Conservation (phyloP, 92 coral and sea anemone species). For the Phymanthus crucifer region DNA sequence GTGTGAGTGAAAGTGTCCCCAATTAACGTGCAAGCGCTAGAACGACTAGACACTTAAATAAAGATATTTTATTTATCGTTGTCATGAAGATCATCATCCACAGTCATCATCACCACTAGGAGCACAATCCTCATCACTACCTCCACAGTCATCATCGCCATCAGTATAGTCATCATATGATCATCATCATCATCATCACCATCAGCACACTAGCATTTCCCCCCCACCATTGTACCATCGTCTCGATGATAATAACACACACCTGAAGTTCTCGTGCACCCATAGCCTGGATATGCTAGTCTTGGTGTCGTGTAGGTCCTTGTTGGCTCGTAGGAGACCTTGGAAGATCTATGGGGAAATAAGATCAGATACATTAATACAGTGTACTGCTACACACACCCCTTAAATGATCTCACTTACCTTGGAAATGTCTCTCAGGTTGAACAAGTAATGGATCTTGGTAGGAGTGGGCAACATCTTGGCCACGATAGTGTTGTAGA, state of each 20-base stretch:
- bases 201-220: neutral
- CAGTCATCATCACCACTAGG: neutral
- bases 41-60: no score
- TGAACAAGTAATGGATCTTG: slow-evolving; percentile 95
- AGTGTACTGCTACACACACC: neutral
- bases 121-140: neutral
- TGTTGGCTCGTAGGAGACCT: slow-evolving; percentile 94
- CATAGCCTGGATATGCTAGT: slow-evolving; percentile 90
- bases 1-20: no score
- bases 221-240: neutral
- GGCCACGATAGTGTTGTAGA: slow-evolving; percentile 87
- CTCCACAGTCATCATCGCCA: neutral
- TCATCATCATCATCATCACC: neutral
- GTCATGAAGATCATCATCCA: neutral
- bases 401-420: slow-evolving; percentile 25
- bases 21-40: no score
- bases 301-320: slow-evolving; percentile 96
- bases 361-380: neutral
- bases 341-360: slow-evolving; percentile 72
- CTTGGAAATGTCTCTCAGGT: slow-evolving; percentile 96
- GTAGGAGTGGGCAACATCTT: slow-evolving; percentile 99
- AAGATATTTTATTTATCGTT: no score
- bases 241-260: neutral
- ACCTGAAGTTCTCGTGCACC: slow-evolving; percentile 99
- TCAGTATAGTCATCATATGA: neutral